Conservation (phyloP, 2,113 vertebrate species). For the Xiphophorus hellerii region DNA sequence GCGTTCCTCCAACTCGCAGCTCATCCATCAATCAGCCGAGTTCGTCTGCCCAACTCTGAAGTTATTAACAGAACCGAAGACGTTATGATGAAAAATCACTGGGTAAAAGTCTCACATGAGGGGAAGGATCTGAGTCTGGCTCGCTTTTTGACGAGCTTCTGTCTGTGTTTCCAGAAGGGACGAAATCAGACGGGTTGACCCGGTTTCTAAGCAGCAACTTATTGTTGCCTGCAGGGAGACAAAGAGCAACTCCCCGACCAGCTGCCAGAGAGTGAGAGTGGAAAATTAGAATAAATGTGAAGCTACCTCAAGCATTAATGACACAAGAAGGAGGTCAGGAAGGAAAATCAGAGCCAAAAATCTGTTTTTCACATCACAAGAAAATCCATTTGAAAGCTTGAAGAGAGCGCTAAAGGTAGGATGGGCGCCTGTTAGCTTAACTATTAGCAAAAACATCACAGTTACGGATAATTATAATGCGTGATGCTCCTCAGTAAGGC, state of each 20-base stretch:
- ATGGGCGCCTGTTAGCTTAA: no score
- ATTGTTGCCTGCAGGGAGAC: background rate
- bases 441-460: no score
- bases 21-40: slow-evolving; percentile 29
- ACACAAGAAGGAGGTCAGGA: background rate
- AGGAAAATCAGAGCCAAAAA: background rate
- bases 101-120: background rate
- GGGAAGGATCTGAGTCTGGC: background rate
- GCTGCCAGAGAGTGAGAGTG: background rate
- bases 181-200: slow-evolving; percentile 33
- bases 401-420: no score
- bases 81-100: slow-evolving; percentile 37
- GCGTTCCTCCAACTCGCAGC: background rate
- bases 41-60: slow-evolving; percentile 9
- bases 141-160: slow-evolving; percentile 22
- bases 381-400: background rate
- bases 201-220: slow-evolving; percentile 8
- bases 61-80: slow-evolving; percentile 33
- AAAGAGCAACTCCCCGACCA: background rate
- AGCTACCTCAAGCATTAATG: background rate
- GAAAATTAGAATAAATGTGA: background rate
- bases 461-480: no score
- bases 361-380: background rate
- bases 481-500: no score
- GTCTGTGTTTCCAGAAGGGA: slow-evolving; percentile 33